Conservation (phyloP, 1,140 invertebrate genomes). For the Brachionus rotundiformis region DNA sequence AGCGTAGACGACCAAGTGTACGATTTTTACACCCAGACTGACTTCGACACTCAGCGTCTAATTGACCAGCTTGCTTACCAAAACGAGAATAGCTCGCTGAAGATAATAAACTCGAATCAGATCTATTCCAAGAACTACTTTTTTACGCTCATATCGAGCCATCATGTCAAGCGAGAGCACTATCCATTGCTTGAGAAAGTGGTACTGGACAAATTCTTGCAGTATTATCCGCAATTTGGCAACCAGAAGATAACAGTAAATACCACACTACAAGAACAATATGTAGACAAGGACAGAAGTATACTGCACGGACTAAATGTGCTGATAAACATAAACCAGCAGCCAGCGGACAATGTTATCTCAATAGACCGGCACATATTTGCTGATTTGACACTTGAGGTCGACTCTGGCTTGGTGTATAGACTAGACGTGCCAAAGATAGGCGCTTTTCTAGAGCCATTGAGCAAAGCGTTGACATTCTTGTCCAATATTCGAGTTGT, state of each 20-base stretch:
- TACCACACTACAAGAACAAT: conserved; percentile 20
- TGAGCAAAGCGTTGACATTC: conserved; percentile 21
- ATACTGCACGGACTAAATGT: conserved; percentile 34
- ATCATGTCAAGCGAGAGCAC: not conserved
- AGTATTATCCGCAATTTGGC: conserved; percentile 36
- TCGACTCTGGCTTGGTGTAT: not conserved
- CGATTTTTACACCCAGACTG: conserved; percentile 47
- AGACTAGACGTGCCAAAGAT: not conserved
- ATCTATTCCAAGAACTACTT: conserved; percentile 49
- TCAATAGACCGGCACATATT: conserved; percentile 19
- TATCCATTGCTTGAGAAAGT: not conserved
- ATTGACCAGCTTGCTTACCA: conserved; percentile 37
- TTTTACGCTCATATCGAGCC: conserved; percentile 32
- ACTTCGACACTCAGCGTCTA: conserved; percentile 27
- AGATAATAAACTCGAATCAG: conserved; percentile 12
- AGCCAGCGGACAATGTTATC: conserved; percentile 21
- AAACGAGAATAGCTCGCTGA: conserved; percentile 32
- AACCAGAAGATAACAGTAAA: not conserved
- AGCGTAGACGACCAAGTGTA: not conserved
- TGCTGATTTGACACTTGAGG: not conserved
- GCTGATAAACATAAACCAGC: conserved; percentile 2
- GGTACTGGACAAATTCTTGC: conserved; percentile 2
- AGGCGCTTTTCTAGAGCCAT: not conserved
- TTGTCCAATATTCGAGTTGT: not conserved
- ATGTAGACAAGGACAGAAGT: not conserved